Evolutionary conservation across 2,888 invertebrate species (phyloP).

Genomic region (Hirtodrosophila trivittata): DNA sequence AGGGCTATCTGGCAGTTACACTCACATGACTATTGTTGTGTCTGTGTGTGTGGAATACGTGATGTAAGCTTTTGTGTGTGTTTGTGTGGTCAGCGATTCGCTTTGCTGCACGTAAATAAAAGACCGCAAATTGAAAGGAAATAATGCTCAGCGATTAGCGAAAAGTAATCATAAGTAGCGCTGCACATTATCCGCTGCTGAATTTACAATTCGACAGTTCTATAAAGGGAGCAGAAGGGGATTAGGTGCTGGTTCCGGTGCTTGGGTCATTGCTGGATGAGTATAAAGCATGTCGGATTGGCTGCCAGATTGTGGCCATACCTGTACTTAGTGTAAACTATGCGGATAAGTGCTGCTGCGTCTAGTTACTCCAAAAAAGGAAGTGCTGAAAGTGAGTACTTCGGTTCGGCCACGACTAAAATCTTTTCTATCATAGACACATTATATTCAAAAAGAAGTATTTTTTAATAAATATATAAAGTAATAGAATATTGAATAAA

Average conservation of each 20-base stretch:
- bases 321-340: neutral
- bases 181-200: constrained; percentile 17
- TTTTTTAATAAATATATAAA: too few species aligned
- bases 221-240: neutral
- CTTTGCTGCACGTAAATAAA: constrained; percentile 69
- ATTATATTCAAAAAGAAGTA: too few species aligned
- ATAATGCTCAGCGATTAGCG: constrained; percentile 76
- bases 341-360: too few species aligned
- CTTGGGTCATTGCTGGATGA: neutral
- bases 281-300: neutral
- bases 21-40: too few species aligned
- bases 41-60: constrained; percentile 38
- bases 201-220: constrained; percentile 56
- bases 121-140: constrained; percentile 75
- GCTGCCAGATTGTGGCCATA: neutral
- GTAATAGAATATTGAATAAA: too few species aligned
- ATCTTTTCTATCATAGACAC: too few species aligned
- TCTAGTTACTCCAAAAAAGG: too few species aligned
- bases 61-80: constrained; percentile 14
- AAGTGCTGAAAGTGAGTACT: too few species aligned
- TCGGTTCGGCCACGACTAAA: too few species aligned
- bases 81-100: constrained; percentile 60
- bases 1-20: constrained; percentile 36
- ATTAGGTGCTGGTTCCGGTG: neutral
- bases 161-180: constrained; percentile 76